Percentiles rank a stretch among this genome's conserved stretches.
phyloP scores from a whole-genome alignment of 64 coral and sea anemone species.

The Stylophora pistillata region DNA sequence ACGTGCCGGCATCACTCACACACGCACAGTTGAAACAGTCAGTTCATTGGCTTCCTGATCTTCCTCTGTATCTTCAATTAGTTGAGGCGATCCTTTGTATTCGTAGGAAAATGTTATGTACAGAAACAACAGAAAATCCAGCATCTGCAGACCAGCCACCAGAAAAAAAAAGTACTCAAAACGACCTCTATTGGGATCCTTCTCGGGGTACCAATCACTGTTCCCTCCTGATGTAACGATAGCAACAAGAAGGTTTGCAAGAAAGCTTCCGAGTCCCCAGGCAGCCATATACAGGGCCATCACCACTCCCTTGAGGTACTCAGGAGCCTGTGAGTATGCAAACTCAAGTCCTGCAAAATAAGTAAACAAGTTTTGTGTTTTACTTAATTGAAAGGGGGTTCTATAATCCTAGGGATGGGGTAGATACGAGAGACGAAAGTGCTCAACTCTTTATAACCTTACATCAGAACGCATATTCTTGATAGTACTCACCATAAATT shows the following conservation, averaged over 20 bases:
- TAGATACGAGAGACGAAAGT: no score
- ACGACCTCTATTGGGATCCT: conserved; percentile 59
- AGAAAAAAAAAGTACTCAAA: conserved; percentile 82
- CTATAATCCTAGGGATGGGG: no score
- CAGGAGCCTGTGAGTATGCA: conserved; percentile 74
- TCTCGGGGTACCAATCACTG: conserved; percentile 65
- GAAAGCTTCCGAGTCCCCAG: conserved; percentile 53
- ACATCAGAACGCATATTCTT: no score
- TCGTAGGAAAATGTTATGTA: conserved; percentile 54
- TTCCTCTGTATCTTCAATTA: not conserved
- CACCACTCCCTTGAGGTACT: conserved; percentile 65
- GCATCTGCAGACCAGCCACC: conserved; percentile 58
- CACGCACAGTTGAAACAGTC: not conserved
- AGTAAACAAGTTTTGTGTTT: not conserved
- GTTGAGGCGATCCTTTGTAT: conserved; percentile 17
- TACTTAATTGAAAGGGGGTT: no score
- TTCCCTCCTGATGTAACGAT: conserved; percentile 26
- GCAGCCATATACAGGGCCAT: conserved; percentile 59
- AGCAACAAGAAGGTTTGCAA: conserved; percentile 54
- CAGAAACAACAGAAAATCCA: conserved; percentile 70
- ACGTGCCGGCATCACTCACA: no score
- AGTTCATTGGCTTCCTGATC: not conserved
- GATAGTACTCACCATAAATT: no score
- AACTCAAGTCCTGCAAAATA: conserved; percentile 72
- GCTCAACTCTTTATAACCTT: no score